Conservation (phyloP, 37 sponge, comb jelly and placozoan genomes). For the Bolinopsis microptera region DNA sequence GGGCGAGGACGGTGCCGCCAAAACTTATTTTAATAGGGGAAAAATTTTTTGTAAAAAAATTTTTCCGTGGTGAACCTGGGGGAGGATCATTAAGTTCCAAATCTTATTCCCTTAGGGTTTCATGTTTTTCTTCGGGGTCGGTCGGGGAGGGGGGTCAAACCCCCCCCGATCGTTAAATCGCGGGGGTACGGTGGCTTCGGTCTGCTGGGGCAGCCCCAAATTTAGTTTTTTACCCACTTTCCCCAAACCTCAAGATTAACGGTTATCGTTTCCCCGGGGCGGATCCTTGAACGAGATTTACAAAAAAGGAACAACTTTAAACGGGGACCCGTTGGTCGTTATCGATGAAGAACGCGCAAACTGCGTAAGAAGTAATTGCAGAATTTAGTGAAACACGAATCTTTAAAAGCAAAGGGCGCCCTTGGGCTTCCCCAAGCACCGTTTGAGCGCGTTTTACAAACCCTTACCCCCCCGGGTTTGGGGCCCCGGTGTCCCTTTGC, state of each 20-base stretch:
- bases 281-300: not conserved
- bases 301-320: conserved; percentile 73
- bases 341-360: conserved; percentile 85
- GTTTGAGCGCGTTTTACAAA: conserved; percentile 73
- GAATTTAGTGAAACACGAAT: conserved; percentile 89
- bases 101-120: conserved; percentile 19
- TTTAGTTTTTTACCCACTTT: conserved; percentile 7
- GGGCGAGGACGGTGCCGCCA: conserved; percentile 18
- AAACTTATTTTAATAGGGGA: conserved; percentile 76
- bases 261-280: not conserved
- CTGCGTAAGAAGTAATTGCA: conserved; percentile 88
- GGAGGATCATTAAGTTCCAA: conserved; percentile 72
- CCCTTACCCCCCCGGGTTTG: not conserved
- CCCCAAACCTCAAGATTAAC: not conserved
- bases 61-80: conserved; percentile 83
- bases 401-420: conserved; percentile 87
- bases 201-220: conserved; percentile 47
- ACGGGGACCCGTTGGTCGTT: conserved; percentile 83
- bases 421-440: conserved; percentile 65
- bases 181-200: conserved; percentile 36
- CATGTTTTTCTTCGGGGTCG: conserved; percentile 63
- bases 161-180: not conserved
- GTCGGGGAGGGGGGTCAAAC: conserved; percentile 22
- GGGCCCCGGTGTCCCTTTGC: not conserved
- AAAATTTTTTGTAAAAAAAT: conserved; percentile 86